Base-by-base conservation (phyloP, 1,140 invertebrate genomes). In the Penaeus chinensis region DNA sequence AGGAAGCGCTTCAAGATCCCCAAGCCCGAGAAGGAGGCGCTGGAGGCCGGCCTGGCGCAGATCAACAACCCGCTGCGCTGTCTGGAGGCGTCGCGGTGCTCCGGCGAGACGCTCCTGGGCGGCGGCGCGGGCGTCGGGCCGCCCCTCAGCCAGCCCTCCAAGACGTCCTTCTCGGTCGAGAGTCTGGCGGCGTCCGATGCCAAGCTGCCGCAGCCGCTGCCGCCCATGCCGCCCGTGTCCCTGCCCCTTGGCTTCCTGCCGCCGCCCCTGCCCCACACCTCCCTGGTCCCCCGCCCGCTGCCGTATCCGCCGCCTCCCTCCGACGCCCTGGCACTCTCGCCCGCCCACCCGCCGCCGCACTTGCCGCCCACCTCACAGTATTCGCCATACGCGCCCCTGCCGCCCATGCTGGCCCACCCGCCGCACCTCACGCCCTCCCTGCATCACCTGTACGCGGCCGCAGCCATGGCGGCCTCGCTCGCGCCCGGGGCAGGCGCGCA, bases 11-110 rank as follows among this genome's bases (percentile, higher is more conserved):
- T 87, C 80, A 87, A 83, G 80, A 87, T 87, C 27, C 92, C 97
- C 96, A 96, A 96, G 90, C 94, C 94, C 4, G 95, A 96, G 91
- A 96, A 96, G 91, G 95, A 96, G 86, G 91, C 95, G 13, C 92
- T 95, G 65, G 95, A 95, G 90, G 94, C 94, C 24, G 95, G 95
- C 90, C 91, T 95, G 37, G 94, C 95, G 71, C 89, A 90, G 82
- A 88, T 90, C 66, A 89, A 87, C 74, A 86, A 86, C 27, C 85
- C 85, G 27, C 66, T 85, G 42, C 62, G 86, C 20, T 83, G 78
- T 32, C 87, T 74, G 89, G 84, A 79, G 84, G 66, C 78, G 13
- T 74, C 66, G 62, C 81, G 69, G 82, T 86, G 83, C 77, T 79
- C 82, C 2, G 86, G 89, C 24, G 84, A 74, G 76, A 78, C 87